These are phyloP conservation scores for Capitulum mitella DNA, from an alignment of 2,888 invertebrate genomes.

Conservation along the genomic window DNA sequence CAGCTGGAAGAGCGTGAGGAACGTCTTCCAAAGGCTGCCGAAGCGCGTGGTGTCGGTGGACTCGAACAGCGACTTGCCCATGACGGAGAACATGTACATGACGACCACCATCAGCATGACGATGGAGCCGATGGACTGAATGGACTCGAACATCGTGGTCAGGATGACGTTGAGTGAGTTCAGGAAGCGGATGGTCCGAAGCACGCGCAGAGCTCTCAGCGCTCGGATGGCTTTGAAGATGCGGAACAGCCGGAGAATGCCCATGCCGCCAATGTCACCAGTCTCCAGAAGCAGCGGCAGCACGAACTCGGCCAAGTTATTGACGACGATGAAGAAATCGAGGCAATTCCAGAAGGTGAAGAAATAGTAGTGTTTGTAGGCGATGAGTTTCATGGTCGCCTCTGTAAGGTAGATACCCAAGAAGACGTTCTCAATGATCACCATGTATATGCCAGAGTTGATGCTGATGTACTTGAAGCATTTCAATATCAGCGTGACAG, in stretches of 20 bases:
- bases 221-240: constrained; percentile 14
- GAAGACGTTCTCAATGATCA: neutral
- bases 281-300: neutral
- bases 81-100: constrained; percentile 42
- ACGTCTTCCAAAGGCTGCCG: constrained; percentile 40
- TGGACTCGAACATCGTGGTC: constrained; percentile 39
- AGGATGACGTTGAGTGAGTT: constrained; percentile 38
- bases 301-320: constrained; percentile 5
- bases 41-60: constrained; percentile 38
- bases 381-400: constrained; percentile 10
- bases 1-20: constrained; percentile 46
- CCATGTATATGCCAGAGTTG: neutral
- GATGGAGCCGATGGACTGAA: constrained; percentile 41
- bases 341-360: constrained; percentile 16
- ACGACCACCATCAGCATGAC: constrained; percentile 40
- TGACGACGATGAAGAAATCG: constrained; percentile 1
- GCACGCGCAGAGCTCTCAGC: neutral
- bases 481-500: neutral
- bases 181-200: constrained; percentile 1
- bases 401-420: constrained; percentile 7
- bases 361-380: neutral
- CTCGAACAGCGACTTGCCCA: constrained; percentile 40
- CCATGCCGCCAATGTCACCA: constrained; percentile 1
- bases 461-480: constrained; percentile 20
- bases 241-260: constrained; percentile 16